Evolutionary conservation across 2,888 invertebrate species (phyloP), one percentile per base, ranked within the genome.

Genomic region (Macrophya annulata): DNA sequence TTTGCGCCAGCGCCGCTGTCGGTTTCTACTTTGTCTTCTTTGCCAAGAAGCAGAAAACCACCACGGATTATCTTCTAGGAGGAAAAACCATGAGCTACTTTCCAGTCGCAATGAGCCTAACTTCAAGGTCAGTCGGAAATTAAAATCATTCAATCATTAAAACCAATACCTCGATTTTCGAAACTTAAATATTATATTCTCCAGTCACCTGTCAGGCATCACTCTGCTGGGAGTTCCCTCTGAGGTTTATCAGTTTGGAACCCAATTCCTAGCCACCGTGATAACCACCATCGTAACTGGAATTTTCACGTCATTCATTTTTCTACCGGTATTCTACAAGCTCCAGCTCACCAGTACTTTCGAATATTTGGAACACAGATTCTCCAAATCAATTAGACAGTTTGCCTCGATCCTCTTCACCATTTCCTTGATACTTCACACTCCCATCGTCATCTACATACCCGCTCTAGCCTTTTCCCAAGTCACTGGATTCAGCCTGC

Each of bases 181-280:
- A 1, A 6, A 17, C 25, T 37, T 5, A 55, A 37, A 77, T 21
- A 25, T 55, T 43, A 21, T 5, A 0, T 76, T 48, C 93, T 94
- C 68, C 92, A 97, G 97, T 90, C 96, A 96, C 87, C 93, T 97
- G 89, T 97, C 97, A 4, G 97, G 97, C 55, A 96, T 97, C 72
- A 97, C 97, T 0, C 93, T 97, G 9, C 94, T 97, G 12, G 97
- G 96, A 0, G 95, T 96, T 10, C 97, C 97, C 0, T 95, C 97
- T 0, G 97, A 97, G 91, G 95, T 97, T 87, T 97, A 97, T 90
- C 94, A 95, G 48, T 95, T 95, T 90, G 97, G 97, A 5, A 96
- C 96, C 0, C 95, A 96, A 88, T 97, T 96, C 90, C 93, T 93
- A 86, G 91, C 94, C 37, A 92, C 94, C 51, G 89, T 93, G 55